Base-by-base conservation (phyloP, 2,113 vertebrate species). In the Myotis brandtii region DNA sequence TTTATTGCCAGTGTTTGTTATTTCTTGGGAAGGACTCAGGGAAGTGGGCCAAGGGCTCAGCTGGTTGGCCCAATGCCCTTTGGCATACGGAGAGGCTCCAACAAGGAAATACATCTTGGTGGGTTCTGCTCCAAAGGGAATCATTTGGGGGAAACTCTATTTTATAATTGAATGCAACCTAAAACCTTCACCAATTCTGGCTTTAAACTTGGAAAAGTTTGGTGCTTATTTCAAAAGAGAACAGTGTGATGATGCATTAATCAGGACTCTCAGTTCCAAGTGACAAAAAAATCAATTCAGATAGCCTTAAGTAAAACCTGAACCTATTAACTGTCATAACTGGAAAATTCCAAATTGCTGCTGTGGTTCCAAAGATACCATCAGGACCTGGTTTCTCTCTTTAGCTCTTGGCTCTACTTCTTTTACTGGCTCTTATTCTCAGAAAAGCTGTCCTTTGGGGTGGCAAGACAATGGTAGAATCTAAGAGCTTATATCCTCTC, bases 171-270 rank as follows among this genome's bases (percentile, higher is more conserved):
- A 81, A n/a, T 67, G 48, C 37, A 86, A 86, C 76, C 27, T n/a
- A 20, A 80, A 93, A 91, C 59, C 20, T 16, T 91, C 46, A 87
- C 48, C 76, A 79, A 21, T 67, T 64, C 25, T 93, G 37, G 62
- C 32, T 79, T 95, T 79, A 88, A 73, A 84, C 16, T 67, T 37
- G 69, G 72, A 91, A 91, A 93, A 80, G 10, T 80, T 81, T 34
- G 76, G 90, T 91, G 66, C 30, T 93, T 77, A 73, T 79, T 91
- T 93, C 62, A 62, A 50, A 80, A 91, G 70, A 79, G 32, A 95
- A 59, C 21, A 88, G 48, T 34, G 5, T 73, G 8, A 48, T 91
- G 30, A 6, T 72, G 2, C 12, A 83, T 83, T 77, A 64, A 75
- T 86, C 16, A 86, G n/a, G 70, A 73, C 66, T 84, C 11, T 87